Percentiles rank a stretch among this genome's conserved stretches.
These are phyloP conservation scores for Drymonia ruficornis DNA, from an alignment of 2,888 invertebrate species.

Conservation along the genomic window DNA sequence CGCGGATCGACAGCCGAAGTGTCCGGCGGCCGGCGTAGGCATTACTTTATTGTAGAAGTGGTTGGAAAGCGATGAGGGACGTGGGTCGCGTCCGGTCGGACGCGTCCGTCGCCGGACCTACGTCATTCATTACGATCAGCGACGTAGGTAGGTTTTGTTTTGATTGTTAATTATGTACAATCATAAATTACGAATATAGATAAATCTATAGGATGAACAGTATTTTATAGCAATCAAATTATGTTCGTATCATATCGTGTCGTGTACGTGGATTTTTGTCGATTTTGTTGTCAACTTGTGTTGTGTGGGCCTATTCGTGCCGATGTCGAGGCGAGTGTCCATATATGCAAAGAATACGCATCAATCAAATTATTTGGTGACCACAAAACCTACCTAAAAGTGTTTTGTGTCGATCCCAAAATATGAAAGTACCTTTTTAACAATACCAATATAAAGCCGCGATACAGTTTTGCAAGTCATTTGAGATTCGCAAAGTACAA, in stretches of 20 bases:
- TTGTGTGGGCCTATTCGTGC: slow-evolving; percentile 29
- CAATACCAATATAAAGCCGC: too few relatives aligned
- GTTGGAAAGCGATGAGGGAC: slow-evolving; percentile 60
- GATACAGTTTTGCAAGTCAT: neutral
- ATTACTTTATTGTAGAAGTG: slow-evolving; percentile 52
- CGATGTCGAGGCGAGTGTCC: too few relatives aligned
- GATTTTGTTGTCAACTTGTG: slow-evolving; percentile 35
- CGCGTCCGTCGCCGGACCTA: slow-evolving; percentile 63
- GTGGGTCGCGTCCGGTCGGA: slow-evolving; percentile 70
- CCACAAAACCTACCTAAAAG: too few relatives aligned
- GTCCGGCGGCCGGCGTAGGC: slow-evolving; percentile 36
- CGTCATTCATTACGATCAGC: slow-evolving; percentile 56
- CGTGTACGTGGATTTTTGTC: slow-evolving; percentile 15
- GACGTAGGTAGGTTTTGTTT: slow-evolving; percentile 49
- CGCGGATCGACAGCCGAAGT: slow-evolving; percentile 39
- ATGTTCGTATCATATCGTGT: slow-evolving; percentile 40
- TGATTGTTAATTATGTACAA: slow-evolving; percentile 55
- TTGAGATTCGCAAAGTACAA: neutral
- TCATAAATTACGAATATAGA: slow-evolving; percentile 31
- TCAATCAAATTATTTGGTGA: too few relatives aligned
- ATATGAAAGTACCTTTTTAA: too few relatives aligned
- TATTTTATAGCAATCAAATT: slow-evolving; percentile 40
- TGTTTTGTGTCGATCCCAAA: too few relatives aligned
- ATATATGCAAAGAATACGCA: too few relatives aligned
- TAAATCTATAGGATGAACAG: slow-evolving; percentile 24